A percentile compares a stretch with the other conserved stretches of the same genome.
phyloP scores from a whole-genome alignment of 2,113 vertebrate species.

The Centropus bengalensis region DNA sequence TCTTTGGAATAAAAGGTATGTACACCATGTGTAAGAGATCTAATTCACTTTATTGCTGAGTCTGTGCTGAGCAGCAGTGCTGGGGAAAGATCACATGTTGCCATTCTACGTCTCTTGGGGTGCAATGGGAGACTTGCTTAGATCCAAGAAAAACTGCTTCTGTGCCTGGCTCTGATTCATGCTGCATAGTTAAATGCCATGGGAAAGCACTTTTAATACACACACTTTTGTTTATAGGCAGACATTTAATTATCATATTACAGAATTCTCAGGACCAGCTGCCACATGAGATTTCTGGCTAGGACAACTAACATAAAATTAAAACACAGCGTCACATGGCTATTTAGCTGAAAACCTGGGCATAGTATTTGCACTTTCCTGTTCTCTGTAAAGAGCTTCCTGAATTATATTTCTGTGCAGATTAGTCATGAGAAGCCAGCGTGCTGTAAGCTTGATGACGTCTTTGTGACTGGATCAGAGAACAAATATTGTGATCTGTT shows the following conservation, averaged over 20 bases:
- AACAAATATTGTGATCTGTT: constrained; percentile 51
- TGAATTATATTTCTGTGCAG: constrained; percentile 60
- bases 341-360: constrained; percentile 8
- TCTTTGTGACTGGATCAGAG: constrained; percentile 50
- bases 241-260: constrained; percentile 70
- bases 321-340: constrained; percentile 23
- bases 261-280: constrained; percentile 65
- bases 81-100: not conserved
- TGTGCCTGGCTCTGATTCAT: constrained; percentile 24
- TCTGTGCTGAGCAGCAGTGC: not conserved
- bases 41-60: not conserved
- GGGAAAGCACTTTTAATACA: constrained; percentile 54
- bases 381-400: constrained; percentile 2
- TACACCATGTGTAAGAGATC: not conserved
- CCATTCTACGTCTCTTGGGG: not conserved
- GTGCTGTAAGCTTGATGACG: constrained; percentile 48
- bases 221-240: constrained; percentile 62
- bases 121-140: not conserved
- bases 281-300: constrained; percentile 68
- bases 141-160: constrained; percentile 24
- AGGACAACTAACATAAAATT: constrained; percentile 54
- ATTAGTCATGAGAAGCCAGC: constrained; percentile 24
- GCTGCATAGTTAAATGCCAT: constrained; percentile 42
- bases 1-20: not conserved
- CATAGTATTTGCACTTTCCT: not conserved